Evolutionary conservation across 2,113 vertebrate genomes (phyloP).

Genomic region (Cricetomys ansorgei): DNA sequence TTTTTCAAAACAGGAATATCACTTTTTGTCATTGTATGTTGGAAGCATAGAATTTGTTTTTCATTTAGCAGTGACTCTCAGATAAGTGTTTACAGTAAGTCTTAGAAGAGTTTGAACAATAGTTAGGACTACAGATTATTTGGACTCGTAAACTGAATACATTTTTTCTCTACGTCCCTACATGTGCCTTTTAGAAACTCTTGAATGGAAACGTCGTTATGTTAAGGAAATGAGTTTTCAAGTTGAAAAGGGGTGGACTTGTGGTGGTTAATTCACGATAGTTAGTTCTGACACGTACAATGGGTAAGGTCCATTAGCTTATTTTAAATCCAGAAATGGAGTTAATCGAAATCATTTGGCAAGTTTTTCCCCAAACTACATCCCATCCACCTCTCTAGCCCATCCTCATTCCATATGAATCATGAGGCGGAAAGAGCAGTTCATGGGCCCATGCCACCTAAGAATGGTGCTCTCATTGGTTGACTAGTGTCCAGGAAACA

Average conservation of each 20-base stretch:
- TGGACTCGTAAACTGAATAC: neutral
- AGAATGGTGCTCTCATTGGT: neutral
- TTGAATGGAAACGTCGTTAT: too few species aligned
- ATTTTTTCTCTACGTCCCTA: neutral
- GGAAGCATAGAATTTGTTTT: neutral
- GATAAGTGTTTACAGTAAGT: neutral
- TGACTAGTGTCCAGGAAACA: neutral
- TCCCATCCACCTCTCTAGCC: neutral
- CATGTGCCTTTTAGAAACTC: neutral
- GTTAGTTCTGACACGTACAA: neutral
- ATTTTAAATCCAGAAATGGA: slow-evolving; percentile 1
- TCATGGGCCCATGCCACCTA: neutral
- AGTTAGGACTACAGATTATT: neutral
- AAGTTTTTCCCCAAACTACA: neutral
- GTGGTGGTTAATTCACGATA: neutral
- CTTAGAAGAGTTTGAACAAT: neutral
- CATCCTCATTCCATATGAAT: neutral
- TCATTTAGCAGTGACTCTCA: neutral
- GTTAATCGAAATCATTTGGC: neutral
- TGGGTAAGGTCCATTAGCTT: neutral
- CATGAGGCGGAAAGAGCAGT: neutral
- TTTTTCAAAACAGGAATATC: neutral
- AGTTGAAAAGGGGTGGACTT: neutral
- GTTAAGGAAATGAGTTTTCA: neutral
- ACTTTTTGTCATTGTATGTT: neutral